Conservation (phyloP, 2,797 vertebrate genomes). For the Lepus townsendii region DNA sequence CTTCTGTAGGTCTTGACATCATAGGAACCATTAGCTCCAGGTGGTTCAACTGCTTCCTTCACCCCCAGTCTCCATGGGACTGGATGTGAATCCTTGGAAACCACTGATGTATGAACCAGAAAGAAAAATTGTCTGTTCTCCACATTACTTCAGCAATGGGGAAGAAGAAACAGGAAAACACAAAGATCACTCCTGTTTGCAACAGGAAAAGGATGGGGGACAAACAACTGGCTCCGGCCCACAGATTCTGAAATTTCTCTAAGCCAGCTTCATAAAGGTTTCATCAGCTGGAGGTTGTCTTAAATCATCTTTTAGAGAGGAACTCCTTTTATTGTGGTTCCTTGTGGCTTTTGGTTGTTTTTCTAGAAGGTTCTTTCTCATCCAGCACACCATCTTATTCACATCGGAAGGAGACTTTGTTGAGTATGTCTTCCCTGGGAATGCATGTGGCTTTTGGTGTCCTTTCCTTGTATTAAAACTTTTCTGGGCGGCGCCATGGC, state of each 20-base stretch:
- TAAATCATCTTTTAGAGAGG: neutral
- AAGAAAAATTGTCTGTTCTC: neutral
- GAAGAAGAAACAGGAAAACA: neutral
- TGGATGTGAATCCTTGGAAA: neutral
- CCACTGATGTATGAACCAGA: neutral
- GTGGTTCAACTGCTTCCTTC: too few species aligned
- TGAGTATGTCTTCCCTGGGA: neutral
- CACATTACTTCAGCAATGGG: neutral
- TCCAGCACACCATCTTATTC: neutral
- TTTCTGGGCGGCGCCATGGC: neutral
- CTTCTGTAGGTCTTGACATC: too few species aligned
- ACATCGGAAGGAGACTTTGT: conserved; percentile 6
- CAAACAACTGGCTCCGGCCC: neutral
- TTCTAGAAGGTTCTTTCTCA: neutral
- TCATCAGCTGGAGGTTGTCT: neutral
- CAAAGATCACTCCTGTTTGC: neutral
- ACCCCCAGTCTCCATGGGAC: neutral
- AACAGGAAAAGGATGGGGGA: neutral
- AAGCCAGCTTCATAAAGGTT: neutral
- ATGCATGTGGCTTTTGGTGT: neutral
- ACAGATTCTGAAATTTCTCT: neutral
- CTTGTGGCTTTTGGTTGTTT: neutral
- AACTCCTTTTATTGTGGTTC: neutral
- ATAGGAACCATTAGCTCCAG: too few species aligned
- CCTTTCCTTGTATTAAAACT: conserved; percentile 1